These are phyloP conservation scores for Tetramorium parvispinum DNA, from an alignment of 1,140 invertebrate genomes.

Conservation along the genomic window DNA sequence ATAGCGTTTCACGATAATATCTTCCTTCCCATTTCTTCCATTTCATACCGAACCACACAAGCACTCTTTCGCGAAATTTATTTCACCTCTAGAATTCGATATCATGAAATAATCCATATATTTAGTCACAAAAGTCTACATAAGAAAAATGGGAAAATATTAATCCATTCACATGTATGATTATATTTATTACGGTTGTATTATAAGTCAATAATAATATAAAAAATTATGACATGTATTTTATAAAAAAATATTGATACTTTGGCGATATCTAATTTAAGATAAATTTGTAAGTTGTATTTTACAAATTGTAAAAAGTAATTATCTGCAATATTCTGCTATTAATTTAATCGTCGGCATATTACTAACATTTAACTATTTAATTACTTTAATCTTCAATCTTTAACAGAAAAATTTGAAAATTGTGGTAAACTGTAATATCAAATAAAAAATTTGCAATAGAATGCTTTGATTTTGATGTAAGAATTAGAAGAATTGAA, in stretches of 20 bases:
- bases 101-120: constrained; percentile 22
- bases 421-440: background rate
- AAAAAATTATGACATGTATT: background rate
- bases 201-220: background rate
- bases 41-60: constrained; percentile 18
- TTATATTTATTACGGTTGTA: background rate
- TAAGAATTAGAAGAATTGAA: too few relatives aligned
- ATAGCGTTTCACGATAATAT: constrained; percentile 52
- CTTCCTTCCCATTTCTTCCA: constrained; percentile 45
- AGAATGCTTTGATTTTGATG: background rate
- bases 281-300: background rate
- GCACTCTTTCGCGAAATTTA: constrained; percentile 40
- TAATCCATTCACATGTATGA: constrained; percentile 1
- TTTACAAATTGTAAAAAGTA: background rate
- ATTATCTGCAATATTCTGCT: background rate
- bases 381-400: background rate
- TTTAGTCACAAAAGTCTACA: background rate
- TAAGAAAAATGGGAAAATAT: constrained; percentile 9
- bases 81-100: constrained; percentile 40
- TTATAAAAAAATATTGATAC: background rate
- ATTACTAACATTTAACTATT: background rate
- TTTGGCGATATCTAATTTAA: background rate
- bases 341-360: background rate
- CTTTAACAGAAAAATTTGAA: background rate
- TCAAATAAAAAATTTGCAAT: background rate